Percentiles rank a stretch among this genome's conserved stretches.
Evolutionary conservation across 2,113 vertebrate species (phyloP).

Genomic region (Parotia lawesii): DNA sequence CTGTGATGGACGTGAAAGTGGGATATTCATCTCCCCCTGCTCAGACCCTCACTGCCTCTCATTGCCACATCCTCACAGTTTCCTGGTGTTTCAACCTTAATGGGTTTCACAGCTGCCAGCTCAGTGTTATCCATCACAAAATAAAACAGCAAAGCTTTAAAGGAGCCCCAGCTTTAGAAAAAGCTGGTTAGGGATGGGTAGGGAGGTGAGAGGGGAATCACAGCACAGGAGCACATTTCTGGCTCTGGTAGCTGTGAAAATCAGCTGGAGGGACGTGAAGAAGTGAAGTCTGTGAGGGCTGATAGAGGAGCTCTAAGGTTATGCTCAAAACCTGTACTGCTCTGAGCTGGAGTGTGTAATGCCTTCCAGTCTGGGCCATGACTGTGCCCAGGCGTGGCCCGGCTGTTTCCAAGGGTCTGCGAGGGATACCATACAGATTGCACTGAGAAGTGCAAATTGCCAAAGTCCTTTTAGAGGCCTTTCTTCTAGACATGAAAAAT

Average conservation of each 20-base stretch:
- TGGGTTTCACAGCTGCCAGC: conserved; percentile 62
- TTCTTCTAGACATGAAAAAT: background rate
- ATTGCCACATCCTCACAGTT: conserved; percentile 17
- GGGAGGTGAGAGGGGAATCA: background rate
- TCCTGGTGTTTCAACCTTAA: conserved; percentile 35
- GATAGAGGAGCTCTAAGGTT: background rate
- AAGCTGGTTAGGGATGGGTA: background rate
- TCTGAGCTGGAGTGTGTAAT: rapidly evolving
- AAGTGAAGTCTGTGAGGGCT: background rate
- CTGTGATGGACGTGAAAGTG: background rate
- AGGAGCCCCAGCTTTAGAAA: background rate
- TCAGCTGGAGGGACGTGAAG: background rate
- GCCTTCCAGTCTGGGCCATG: background rate
- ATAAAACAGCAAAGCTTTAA: conserved; percentile 10
- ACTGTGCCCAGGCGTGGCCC: background rate
- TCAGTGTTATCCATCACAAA: conserved; percentile 34
- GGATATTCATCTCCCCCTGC: background rate
- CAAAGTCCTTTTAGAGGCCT: background rate
- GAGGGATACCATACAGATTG: rapidly evolving
- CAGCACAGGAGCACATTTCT: background rate
- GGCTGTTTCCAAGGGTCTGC: background rate
- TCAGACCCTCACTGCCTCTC: background rate
- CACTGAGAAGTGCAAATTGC: background rate
- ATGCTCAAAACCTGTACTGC: background rate
- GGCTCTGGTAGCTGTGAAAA: background rate